Base-by-base conservation (phyloP, 2,888 invertebrate species). In the Stenchaetothrips biformis region DNA sequence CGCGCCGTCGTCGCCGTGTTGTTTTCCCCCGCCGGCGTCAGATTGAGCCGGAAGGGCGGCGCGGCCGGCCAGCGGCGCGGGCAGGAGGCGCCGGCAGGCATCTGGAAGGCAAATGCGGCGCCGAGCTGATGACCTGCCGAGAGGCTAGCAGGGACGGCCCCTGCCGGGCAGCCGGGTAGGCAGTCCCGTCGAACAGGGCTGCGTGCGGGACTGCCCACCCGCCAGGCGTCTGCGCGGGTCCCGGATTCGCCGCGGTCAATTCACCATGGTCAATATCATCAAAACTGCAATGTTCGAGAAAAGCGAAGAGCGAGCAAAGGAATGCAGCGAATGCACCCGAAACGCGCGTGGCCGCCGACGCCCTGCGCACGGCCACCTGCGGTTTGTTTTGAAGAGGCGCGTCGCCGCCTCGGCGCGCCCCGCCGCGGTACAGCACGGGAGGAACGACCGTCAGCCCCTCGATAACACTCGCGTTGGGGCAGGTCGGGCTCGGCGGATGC, bases 401-500 rank as follows among this genome's bases (percentile, higher is more conserved):
- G 21, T 8, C 25, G 11, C 21, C 67, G 67, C 21, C 4, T 0
- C 53, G 53, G 8, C 25, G 21, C 67, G 67, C 21, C 4, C 1
- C 67, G 67, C n/a, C 67, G 21, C 11, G 67, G 67, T 25, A 11
- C 25, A 25, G 25, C 25, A 25, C 8, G 67, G 21, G 67, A 21
- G 21, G 67, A 9, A 59, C 21, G 25, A 74, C 21, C 67, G 21
- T 8, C 21, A 21, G 67, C 11, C 25, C 67, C 21, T 25, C 67
- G 67, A 74, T 74, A 74, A 59, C 59, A 59, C 59, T 18, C 53
- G 67, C 67, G 67, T 74, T 74, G 67, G 8, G 67, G 67, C 67
- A 74, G 67, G 67, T 74, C 67, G 67, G 67, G 67, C 25, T 74
- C 21, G 25, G 67, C 67, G 67, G 67, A 74, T 74, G 67, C 67